A percentile compares a stretch with the other conserved stretches of the same genome.
Evolutionary conservation across 2,888 invertebrate species (phyloP).

Genomic region (Alloplasta piceator): DNA sequence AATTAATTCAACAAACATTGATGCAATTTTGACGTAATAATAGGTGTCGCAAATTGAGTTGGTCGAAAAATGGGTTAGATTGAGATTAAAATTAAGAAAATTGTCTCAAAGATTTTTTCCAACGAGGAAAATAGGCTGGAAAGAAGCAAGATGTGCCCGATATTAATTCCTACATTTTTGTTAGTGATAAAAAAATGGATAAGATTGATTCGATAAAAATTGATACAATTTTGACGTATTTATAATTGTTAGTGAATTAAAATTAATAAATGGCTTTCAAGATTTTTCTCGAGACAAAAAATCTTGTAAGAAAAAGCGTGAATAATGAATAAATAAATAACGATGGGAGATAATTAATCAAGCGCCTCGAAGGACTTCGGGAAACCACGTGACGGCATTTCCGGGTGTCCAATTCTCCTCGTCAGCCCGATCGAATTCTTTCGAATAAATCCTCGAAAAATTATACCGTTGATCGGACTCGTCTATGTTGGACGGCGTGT

Average conservation of each 20-base stretch:
- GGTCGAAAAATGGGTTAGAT: too few relatives aligned
- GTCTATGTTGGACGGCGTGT: background rate
- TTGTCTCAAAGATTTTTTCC: too few relatives aligned
- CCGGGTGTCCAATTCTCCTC: slow-evolving; percentile 42
- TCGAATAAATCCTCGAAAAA: slow-evolving; percentile 14
- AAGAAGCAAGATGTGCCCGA: too few relatives aligned
- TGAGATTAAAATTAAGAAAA: too few relatives aligned
- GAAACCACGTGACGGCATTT: slow-evolving; percentile 53
- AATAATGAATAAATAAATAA: slow-evolving; percentile 12
- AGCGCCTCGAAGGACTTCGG: slow-evolving; percentile 52
- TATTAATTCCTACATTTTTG: too few relatives aligned
- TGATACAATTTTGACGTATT: background rate
- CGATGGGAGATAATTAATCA: background rate
- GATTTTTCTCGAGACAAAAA: too few relatives aligned
- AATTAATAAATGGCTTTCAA: too few relatives aligned
- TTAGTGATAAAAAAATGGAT: background rate
- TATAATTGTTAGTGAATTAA: background rate
- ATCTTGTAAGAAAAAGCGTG: background rate
- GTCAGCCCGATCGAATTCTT: slow-evolving; percentile 37
- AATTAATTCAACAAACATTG: too few relatives aligned
- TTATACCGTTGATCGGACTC: background rate
- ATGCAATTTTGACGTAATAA: too few relatives aligned
- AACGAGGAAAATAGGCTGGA: too few relatives aligned
- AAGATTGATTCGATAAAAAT: background rate
- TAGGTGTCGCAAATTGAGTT: too few relatives aligned